These are phyloP conservation scores for Anagrus nilaparvatae DNA, from an alignment of 1,140 invertebrate species.

Conservation along the genomic window DNA sequence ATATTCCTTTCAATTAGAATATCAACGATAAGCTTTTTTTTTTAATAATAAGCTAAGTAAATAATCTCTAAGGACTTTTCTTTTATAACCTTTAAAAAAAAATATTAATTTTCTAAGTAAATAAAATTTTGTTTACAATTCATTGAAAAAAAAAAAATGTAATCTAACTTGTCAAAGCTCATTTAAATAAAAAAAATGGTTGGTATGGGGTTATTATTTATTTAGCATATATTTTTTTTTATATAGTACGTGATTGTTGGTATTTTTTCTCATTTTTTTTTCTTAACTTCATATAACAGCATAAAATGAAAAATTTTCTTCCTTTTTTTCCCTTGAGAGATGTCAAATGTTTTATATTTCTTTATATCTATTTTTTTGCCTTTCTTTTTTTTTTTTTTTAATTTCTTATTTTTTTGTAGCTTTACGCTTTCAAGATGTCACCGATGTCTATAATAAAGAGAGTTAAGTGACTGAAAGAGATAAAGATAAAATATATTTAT, in stretches of 20 bases:
- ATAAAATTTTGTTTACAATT: too few relatives aligned
- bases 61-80: too few relatives aligned
- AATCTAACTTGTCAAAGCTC: neutral
- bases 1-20: too few relatives aligned
- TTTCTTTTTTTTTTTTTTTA: constrained; percentile 23
- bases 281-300: constrained; percentile 3
- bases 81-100: too few relatives aligned
- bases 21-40: too few relatives aligned
- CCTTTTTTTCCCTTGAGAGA: constrained; percentile 1
- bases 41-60: too few relatives aligned
- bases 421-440: constrained; percentile 37
- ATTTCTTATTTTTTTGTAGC: constrained; percentile 23
- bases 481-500: constrained; percentile 6
- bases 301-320: too few relatives aligned
- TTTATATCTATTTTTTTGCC: constrained; percentile 4
- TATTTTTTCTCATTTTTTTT: constrained; percentile 1
- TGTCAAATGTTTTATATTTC: neutral
- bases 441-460: constrained; percentile 33
- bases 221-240: too few relatives aligned
- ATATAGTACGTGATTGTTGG: neutral
- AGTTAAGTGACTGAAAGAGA: constrained; percentile 26
- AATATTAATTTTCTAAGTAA: too few relatives aligned
- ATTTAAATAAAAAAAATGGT: neutral
- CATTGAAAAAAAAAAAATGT: too few relatives aligned
- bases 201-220: constrained; percentile 6